Evolutionary conservation across 2,888 invertebrate genomes (phyloP).

Genomic region (Sphecodes monilicornis): DNA sequence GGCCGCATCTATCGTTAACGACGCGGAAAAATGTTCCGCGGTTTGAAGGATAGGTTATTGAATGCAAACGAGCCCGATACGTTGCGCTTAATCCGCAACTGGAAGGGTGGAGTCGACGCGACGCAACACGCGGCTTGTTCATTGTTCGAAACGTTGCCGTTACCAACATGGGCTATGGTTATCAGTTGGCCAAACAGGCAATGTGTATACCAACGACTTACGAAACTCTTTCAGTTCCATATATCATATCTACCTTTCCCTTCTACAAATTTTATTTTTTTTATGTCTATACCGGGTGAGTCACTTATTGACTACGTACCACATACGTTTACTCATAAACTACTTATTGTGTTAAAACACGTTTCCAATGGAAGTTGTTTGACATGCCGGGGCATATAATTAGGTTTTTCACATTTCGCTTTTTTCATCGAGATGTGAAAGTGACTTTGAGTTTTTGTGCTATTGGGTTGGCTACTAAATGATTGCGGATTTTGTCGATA

Average conservation of each 20-base stretch:
- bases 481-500: no score
- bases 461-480: no score
- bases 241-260: neutral
- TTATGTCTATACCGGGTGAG: neutral
- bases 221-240: neutral
- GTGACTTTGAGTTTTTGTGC: no score
- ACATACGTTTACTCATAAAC: neutral
- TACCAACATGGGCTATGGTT: neutral
- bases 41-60: slow-evolving; percentile 46
- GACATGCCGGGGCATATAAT: neutral
- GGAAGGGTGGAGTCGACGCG: slow-evolving; percentile 28
- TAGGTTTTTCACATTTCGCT: neutral
- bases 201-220: neutral
- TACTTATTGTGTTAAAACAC: neutral
- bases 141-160: slow-evolving; percentile 13
- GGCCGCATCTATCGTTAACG: slow-evolving; percentile 39
- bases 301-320: neutral
- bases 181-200: neutral
- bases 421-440: no score
- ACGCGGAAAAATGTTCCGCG: slow-evolving; percentile 26
- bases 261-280: neutral
- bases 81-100: slow-evolving; percentile 5
- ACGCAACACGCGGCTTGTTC: slow-evolving; percentile 17
- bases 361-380: neutral
- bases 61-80: slow-evolving; percentile 48